phyloP scores from a whole-genome alignment of 2,888 invertebrate species.

The Pseudeuparius sepicola region DNA sequence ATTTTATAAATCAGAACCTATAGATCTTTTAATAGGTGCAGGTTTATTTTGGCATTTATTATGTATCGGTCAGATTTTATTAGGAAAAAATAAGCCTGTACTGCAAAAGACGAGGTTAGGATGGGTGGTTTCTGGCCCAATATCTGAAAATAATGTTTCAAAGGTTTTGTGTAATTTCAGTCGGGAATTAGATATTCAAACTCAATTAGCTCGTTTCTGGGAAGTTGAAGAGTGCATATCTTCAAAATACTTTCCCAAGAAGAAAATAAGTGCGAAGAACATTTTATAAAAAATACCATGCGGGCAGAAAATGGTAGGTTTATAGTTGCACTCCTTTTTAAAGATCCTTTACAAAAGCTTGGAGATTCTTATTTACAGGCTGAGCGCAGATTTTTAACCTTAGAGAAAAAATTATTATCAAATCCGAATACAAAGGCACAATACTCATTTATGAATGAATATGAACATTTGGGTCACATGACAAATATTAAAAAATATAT shows the following conservation, averaged over 20 bases:
- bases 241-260: slow-evolving; percentile 3
- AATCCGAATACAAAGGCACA: no score
- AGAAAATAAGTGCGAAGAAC: slow-evolving; percentile 10
- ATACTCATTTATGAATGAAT: slow-evolving; percentile 3
- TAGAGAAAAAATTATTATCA: slow-evolving; percentile 4
- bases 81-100: slow-evolving; percentile 7
- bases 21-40: slow-evolving; percentile 8
- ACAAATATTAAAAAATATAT: slow-evolving; percentile 1
- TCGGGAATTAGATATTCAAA: slow-evolving; percentile 8
- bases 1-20: slow-evolving; percentile 3
- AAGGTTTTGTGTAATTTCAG: neutral
- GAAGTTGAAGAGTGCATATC: slow-evolving; percentile 7
- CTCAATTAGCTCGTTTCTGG: slow-evolving; percentile 10
- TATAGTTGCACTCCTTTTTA: slow-evolving; percentile 10
- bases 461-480: slow-evolving; percentile 7
- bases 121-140: slow-evolving; percentile 13
- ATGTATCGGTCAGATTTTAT: slow-evolving; percentile 9
- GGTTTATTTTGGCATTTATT: slow-evolving; percentile 1
- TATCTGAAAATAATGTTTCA: neutral
- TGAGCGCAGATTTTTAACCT: neutral
- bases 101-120: slow-evolving; percentile 14
- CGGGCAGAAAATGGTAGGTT: slow-evolving; percentile 8
- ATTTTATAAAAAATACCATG: slow-evolving; percentile 7
- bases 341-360: slow-evolving; percentile 4
- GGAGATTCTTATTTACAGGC: neutral